Base-by-base conservation (phyloP, 92 coral and sea anemone genomes). In the Ricordea florida region DNA sequence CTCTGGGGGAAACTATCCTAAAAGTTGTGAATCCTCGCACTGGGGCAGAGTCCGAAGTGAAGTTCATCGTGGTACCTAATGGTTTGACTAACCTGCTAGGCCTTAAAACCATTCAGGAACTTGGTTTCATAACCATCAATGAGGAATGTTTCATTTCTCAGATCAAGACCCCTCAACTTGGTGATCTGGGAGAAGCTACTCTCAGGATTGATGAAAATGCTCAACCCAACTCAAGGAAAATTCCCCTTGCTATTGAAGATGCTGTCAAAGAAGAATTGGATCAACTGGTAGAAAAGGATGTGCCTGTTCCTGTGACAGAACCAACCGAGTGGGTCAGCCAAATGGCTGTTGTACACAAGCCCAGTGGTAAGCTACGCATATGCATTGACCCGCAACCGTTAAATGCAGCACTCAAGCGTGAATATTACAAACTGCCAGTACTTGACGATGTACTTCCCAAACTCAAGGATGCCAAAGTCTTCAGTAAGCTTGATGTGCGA, bases 311-410 rank as follows among this genome's bases (percentile, higher is more conserved):
- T 35, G 76, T 84, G 66, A n/a, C n/a, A n/a, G n/a, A n/a, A n/a
- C n/a, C n/a, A n/a, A n/a, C n/a, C n/a, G n/a, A n/a, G n/a, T n/a
- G n/a, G n/a, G n/a, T n/a, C n/a, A n/a, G n/a, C n/a, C n/a, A n/a
- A n/a, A n/a, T n/a, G n/a, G n/a, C n/a, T n/a, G n/a, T n/a, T n/a
- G n/a, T n/a, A n/a, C n/a, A n/a, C n/a, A n/a, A n/a, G n/a, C n/a
- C n/a, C n/a, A 53, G 72, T 38, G 93, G 89, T 10, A 16, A 21
- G 0, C 27, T 85, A 3, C 22, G 86, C 2, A 50, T 85, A 3
- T 85, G 90, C 24, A 84, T 89, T 16, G 87, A 82, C 49, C 85
- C 87, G 7, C 75, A 21, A n/a, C n/a, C n/a, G n/a, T n/a, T n/a
- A n/a, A n/a, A n/a, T n/a, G n/a, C n/a, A n/a, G n/a, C n/a, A n/a